phyloP scores from a whole-genome alignment of 37 sponge, comb jelly and placozoan genomes.

The Ephydatia muelleri region DNA sequence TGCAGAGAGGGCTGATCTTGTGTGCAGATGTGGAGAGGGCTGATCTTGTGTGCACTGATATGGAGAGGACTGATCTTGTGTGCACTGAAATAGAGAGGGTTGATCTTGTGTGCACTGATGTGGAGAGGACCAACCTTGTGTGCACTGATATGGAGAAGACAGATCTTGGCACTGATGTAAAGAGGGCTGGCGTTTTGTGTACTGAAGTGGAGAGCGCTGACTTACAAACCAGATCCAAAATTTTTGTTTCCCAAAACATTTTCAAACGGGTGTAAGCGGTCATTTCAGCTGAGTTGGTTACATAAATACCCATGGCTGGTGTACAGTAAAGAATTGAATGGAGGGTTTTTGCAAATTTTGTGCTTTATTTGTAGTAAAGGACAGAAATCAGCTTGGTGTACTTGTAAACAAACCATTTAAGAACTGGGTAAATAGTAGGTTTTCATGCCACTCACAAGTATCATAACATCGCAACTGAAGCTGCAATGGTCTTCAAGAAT shows the following conservation, averaged over 20 bases:
- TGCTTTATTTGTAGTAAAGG: constrained; percentile 32
- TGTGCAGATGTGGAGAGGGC: background rate
- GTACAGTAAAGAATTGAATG: constrained; percentile 43
- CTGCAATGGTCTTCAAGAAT: constrained; percentile 30
- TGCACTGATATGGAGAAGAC: background rate
- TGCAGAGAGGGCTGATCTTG: background rate
- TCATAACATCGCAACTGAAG: constrained; percentile 21
- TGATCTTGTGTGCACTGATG: background rate
- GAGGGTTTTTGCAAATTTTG: constrained; percentile 19
- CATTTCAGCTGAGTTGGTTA: constrained; percentile 50
- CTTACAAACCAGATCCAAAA: background rate
- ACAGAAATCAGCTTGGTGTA: background rate
- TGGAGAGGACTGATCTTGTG: background rate
- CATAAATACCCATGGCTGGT: constrained; percentile 39
- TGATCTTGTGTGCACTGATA: background rate
- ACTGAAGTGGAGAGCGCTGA: background rate
- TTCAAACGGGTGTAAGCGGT: constrained; percentile 31
- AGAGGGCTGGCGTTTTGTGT: background rate
- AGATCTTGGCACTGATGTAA: background rate
- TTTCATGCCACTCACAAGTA: constrained; percentile 18
- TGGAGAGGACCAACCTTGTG: background rate
- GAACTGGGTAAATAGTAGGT: constrained; percentile 13
- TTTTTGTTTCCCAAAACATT: constrained; percentile 44
- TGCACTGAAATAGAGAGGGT: background rate
- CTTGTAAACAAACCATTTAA: constrained; percentile 27